Evolutionary conservation across 2,888 invertebrate genomes (phyloP).

Genomic region (Drosophila trichaetosa): DNA sequence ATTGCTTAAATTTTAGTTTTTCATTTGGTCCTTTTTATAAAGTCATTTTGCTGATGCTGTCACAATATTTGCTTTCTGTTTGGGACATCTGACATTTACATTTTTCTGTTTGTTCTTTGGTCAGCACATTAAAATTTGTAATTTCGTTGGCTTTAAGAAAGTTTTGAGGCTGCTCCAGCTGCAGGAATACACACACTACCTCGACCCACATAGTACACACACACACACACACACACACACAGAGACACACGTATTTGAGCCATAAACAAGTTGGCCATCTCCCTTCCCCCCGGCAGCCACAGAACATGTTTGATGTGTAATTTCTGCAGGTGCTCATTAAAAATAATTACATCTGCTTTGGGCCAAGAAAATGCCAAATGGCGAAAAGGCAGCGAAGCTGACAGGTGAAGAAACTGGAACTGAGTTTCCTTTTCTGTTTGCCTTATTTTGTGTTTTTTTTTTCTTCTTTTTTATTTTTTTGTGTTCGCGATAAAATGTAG

Average conservation of each 20-base stretch:
- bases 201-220: conserved; percentile 35
- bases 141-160: conserved; percentile 43
- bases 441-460: neutral
- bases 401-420: conserved; percentile 57
- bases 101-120: conserved; percentile 30
- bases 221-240: conserved; percentile 5
- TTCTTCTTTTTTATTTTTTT: conserved; percentile 14
- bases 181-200: conserved; percentile 12
- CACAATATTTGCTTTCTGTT: conserved; percentile 56
- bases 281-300: neutral
- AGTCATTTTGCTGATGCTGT: conserved; percentile 59
- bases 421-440: conserved; percentile 21
- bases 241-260: conserved; percentile 22
- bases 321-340: conserved; percentile 78
- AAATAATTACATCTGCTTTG: conserved; percentile 77
- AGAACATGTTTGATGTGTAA: conserved; percentile 74
- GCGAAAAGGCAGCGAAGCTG: conserved; percentile 58
- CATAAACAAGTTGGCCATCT: conserved; percentile 54
- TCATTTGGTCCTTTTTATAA: conserved; percentile 37
- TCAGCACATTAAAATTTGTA: conserved; percentile 39
- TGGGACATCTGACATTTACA: conserved; percentile 39
- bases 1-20: conserved; percentile 30
- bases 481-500: conserved; percentile 48
- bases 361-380: conserved; percentile 61
- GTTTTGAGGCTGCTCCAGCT: conserved; percentile 23